Percentiles rank a stretch among this genome's conserved stretches.
phyloP scores from a whole-genome alignment of 2,888 invertebrate genomes.

The Lymantria monacha region DNA sequence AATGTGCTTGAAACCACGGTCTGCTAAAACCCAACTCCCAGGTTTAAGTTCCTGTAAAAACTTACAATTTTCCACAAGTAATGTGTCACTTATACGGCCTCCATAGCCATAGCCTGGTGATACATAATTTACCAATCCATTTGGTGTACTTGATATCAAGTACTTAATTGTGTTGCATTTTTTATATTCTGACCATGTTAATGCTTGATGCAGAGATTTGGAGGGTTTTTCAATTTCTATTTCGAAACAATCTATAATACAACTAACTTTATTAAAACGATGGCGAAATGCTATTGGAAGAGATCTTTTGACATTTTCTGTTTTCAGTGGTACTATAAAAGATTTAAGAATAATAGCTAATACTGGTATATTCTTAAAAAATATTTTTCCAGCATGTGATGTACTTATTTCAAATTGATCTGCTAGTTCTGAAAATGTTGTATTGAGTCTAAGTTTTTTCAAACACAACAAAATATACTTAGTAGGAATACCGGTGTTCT shows the following conservation, averaged over 20 bases:
- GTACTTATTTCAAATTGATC: conserved; percentile 22
- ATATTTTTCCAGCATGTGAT: conserved; percentile 12
- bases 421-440: conserved; percentile 21
- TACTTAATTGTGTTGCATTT: conserved; percentile 34
- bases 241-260: background rate
- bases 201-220: background rate
- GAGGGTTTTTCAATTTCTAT: background rate
- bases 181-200: background rate
- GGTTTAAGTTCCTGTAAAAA: conserved; percentile 1
- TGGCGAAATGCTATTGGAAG: conserved; percentile 5
- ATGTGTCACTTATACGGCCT: conserved; percentile 9
- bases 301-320: conserved; percentile 13
- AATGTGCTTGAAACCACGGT: conserved; percentile 1
- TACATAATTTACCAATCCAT: conserved; percentile 31
- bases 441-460: conserved; percentile 25
- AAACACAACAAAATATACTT: conserved; percentile 15
- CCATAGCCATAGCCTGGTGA: conserved; percentile 31
- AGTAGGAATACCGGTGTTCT: background rate
- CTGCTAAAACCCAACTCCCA: conserved; percentile 1
- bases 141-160: conserved; percentile 28
- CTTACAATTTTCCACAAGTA: background rate
- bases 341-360: conserved; percentile 21
- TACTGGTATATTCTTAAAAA: conserved; percentile 18
- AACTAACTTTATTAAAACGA: background rate
- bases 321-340: conserved; percentile 22